Evolutionary conservation across 2,888 invertebrate species (phyloP), one percentile per base, ranked within the genome.

Genomic region (Calliphora vomitoria): DNA sequence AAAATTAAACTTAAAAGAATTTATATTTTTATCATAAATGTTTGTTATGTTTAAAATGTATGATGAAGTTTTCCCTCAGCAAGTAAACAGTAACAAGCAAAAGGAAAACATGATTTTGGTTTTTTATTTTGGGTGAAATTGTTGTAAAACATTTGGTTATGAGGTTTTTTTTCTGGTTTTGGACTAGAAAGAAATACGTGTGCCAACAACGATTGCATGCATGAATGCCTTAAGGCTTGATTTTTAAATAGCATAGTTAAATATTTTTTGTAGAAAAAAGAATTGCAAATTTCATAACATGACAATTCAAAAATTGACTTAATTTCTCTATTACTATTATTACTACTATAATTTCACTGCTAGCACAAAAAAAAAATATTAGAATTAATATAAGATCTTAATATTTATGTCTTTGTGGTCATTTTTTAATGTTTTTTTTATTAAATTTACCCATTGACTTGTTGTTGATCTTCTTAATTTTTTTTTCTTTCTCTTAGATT

Each of bases 111-210:
- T 85, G 85, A 85, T 82, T 87, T 81, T 83, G 3, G 6, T 11
- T 86, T 69, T 53, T 38, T 60, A 6, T 38, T 78, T 83, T 76
- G 25, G 62, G 82, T 64, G 79, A 85, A 85, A 82, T 79, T 85
- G 82, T 87, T 82, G 87, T 87, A 85, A 87, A 87, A 87, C 85
- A 84, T 85, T 87, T 78, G 69, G 64, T 75, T 76, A 84, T 71
- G 64, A 82, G 41, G 64, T 76, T 72, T 44, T 64, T 53, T 71
- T 38, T 62, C 20, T 55, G 47, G 64, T 50, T 60, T 15, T 35
- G 11, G 13, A 66, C 64, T 60, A 25, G n/a, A 76, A 82, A 25
- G 20, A 76, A 82, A 79, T 87, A 87, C 87, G 87, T 87, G 87
- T 85, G 87, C 87, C 85, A 85, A 80, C 71, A 85, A 74, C 76